Conservation (phyloP, 2,888 invertebrate genomes). For the Ophonus ardosiacus region DNA sequence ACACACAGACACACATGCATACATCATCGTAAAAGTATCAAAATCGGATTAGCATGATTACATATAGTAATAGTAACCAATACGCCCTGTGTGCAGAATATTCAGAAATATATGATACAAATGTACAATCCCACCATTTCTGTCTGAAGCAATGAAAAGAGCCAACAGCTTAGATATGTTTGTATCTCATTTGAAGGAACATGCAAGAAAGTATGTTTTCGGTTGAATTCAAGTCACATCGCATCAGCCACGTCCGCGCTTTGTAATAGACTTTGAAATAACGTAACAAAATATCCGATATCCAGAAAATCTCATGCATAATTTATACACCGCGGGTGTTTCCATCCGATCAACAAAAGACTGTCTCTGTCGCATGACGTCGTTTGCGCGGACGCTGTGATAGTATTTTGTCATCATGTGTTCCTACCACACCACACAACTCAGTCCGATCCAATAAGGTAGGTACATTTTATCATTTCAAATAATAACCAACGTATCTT, state of each 20-base stretch:
- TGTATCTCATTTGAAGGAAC: background rate
- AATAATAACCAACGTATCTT: no score
- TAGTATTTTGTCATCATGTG: slow-evolving; percentile 49
- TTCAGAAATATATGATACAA: background rate
- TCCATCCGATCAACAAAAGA: slow-evolving; percentile 58
- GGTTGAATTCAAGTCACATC: slow-evolving; percentile 54
- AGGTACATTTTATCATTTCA: no score
- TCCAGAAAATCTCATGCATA: slow-evolving; percentile 63
- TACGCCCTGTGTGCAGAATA: background rate
- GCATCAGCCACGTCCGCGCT: slow-evolving; percentile 54
- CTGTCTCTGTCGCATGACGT: slow-evolving; percentile 9
- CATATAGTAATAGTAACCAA: no score
- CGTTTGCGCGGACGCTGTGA: slow-evolving; percentile 44
- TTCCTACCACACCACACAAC: background rate
- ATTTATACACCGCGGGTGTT: slow-evolving; percentile 49
- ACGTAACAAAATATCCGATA: slow-evolving; percentile 61
- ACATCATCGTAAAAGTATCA: no score
- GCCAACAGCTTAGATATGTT: background rate
- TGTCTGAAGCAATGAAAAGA: background rate
- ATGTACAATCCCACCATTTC: background rate
- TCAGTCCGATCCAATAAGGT: slow-evolving; percentile 56
- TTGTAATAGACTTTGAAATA: slow-evolving; percentile 60
- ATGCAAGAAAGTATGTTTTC: slow-evolving; percentile 43
- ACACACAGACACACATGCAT: no score
- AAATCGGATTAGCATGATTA: no score